Conservation (phyloP, 2,888 invertebrate genomes). For the Hybos culiciformis region DNA sequence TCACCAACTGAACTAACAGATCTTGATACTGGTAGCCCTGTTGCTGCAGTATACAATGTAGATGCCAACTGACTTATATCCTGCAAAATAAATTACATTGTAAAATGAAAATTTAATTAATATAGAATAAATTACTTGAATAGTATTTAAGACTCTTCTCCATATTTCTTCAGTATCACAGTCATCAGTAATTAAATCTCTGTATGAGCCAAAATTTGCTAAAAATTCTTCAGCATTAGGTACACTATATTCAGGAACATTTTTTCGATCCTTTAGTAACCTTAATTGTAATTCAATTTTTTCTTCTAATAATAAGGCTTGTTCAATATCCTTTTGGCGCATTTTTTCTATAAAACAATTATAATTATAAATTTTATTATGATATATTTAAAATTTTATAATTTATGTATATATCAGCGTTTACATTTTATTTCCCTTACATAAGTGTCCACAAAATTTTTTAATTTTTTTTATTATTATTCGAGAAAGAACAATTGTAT, state of each 20-base stretch:
- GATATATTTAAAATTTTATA: no score
- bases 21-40: constrained; percentile 65
- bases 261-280: constrained; percentile 46
- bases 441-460: no score
- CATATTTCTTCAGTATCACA: constrained; percentile 65
- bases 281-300: constrained; percentile 75
- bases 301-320: constrained; percentile 73
- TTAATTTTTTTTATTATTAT: no score
- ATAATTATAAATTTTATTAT: no score
- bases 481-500: no score
- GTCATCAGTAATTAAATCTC: constrained; percentile 61
- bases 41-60: constrained; percentile 49
- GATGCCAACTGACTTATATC: constrained; percentile 65
- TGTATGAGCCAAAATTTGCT: constrained; percentile 40
- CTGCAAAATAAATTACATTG: constrained; percentile 6
- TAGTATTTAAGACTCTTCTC: constrained; percentile 53
- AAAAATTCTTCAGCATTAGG: constrained; percentile 32
- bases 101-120: neutral
- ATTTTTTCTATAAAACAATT: constrained; percentile 51
- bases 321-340: constrained; percentile 76
- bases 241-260: constrained; percentile 39
- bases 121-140: constrained; percentile 20
- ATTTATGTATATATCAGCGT: no score
- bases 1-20: constrained; percentile 92
- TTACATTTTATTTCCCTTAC: no score